phyloP scores from a whole-genome alignment of 2,888 invertebrate genomes.

The Acanthosepion lycidas region DNA sequence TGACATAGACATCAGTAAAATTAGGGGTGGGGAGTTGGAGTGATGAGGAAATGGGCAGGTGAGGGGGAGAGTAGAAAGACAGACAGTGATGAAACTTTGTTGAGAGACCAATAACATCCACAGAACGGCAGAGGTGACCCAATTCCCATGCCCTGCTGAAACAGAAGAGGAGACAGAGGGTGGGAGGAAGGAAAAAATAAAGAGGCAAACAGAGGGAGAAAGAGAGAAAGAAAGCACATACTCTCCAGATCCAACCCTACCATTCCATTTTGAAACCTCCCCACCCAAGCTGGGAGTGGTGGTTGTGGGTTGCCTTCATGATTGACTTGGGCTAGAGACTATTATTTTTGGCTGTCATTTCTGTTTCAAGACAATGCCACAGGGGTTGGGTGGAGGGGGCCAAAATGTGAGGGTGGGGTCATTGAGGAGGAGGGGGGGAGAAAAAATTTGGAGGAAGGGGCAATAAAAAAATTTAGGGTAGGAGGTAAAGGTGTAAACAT shows the following conservation, averaged over 20 bases:
- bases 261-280: background rate
- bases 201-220: background rate
- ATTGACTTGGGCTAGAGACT: conserved; percentile 33
- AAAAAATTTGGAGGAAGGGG: background rate
- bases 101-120: background rate
- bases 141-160: conserved; percentile 20
- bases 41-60: background rate
- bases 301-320: background rate
- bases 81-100: background rate
- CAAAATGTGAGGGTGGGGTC: conserved; percentile 8
- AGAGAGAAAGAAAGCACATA: background rate
- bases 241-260: background rate
- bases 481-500: background rate
- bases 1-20: background rate
- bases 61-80: background rate
- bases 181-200: background rate
- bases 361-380: background rate
- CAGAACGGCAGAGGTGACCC: conserved; percentile 22
- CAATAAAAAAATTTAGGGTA: background rate
- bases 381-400: background rate
- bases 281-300: background rate
- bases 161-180: background rate
- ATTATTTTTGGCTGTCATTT: conserved; percentile 33
- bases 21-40: background rate
- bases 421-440: background rate